Evolutionary conservation across 2,888 invertebrate species (phyloP).

Genomic region (Operophtera brumata): DNA sequence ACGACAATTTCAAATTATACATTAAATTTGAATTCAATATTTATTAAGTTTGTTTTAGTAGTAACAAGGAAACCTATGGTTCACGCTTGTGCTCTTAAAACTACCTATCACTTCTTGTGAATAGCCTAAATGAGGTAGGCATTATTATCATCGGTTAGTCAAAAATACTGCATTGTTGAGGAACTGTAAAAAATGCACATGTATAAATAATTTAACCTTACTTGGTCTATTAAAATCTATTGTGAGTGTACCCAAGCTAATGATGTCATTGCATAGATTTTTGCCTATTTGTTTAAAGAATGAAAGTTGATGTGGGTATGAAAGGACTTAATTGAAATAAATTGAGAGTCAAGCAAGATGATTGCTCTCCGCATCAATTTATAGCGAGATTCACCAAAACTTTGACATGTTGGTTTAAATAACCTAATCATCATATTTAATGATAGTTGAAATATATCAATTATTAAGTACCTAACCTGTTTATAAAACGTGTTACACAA

Average conservation of each 20-base stretch:
- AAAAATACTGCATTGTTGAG: conserved; percentile 39
- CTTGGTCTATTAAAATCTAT: conserved; percentile 33
- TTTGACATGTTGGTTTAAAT: background rate
- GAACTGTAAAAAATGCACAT: conserved; percentile 41
- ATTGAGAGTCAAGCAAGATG: background rate
- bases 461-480: too few relatives aligned
- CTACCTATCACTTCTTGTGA: background rate
- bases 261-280: background rate
- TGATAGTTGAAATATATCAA: background rate
- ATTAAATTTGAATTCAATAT: background rate
- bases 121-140: conserved; percentile 39
- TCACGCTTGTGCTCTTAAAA: background rate
- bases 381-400: conserved; percentile 22
- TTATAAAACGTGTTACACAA: too few relatives aligned
- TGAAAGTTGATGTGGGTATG: background rate
- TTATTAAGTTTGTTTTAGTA: background rate
- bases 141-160: conserved; percentile 26
- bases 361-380: background rate
- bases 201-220: conserved; percentile 35
- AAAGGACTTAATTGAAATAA: background rate
- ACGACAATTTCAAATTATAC: background rate
- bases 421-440: background rate
- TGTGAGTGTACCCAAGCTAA: conserved; percentile 15
- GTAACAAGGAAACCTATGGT: background rate
- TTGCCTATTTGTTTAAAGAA: background rate